A percentile compares a stretch with the other conserved stretches of the same genome.
phyloP scores from a whole-genome alignment of 2,797 vertebrate genomes.

The Petrocephalus sullivani region DNA sequence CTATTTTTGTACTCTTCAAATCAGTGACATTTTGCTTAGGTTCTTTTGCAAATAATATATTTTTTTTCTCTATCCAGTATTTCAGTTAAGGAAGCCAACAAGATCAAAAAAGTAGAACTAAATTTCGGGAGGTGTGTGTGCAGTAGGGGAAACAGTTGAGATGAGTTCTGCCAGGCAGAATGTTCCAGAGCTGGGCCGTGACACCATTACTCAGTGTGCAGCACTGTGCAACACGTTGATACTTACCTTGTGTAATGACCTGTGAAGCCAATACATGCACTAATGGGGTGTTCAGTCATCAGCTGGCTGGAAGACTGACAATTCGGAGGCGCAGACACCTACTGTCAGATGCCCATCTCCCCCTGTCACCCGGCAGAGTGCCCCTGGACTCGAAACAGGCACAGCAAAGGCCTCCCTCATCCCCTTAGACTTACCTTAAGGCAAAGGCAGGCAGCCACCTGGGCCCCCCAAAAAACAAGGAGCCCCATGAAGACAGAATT shows the following conservation, averaged over 20 bases:
- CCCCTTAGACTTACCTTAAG: not conserved
- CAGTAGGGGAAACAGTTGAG: conserved; percentile 11
- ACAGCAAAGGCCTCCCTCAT: not conserved
- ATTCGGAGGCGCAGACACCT: conserved; percentile 39
- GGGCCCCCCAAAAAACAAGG: not conserved
- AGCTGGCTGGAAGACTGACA: conserved; percentile 56
- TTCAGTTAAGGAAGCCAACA: not conserved
- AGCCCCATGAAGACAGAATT: no score
- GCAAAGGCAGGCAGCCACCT: not conserved
- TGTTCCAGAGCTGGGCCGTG: conserved; percentile 15
- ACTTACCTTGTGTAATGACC: conserved; percentile 62
- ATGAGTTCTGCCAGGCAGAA: not conserved
- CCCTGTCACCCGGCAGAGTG: not conserved
- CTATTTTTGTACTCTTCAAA: not conserved
- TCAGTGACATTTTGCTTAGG: not conserved
- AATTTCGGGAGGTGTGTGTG: not conserved
- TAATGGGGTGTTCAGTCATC: conserved; percentile 71
- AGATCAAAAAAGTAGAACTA: conserved; percentile 9
- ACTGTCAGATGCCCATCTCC: conserved; percentile 32
- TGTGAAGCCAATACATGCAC: conserved; percentile 58
- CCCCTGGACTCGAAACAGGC: not conserved
- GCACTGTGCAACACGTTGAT: conserved; percentile 48
- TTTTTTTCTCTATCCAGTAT: not conserved
- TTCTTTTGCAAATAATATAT: not conserved
- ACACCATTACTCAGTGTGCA: conserved; percentile 51